Conservation (phyloP, 2,888 invertebrate species). For the Priocnemis perturbator region DNA sequence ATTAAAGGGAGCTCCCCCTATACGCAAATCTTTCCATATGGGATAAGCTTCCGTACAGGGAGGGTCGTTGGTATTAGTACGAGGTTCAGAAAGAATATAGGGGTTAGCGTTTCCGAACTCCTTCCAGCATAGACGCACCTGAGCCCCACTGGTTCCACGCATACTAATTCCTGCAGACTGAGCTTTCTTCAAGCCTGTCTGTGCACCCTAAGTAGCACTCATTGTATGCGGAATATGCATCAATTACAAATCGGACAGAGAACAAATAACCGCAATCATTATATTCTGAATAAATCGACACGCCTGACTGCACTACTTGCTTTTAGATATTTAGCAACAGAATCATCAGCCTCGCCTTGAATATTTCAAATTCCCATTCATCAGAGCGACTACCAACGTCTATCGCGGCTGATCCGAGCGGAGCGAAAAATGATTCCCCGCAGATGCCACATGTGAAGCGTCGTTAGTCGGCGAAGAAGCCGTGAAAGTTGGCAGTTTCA, state of each 20-base stretch:
- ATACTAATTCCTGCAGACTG: constrained; percentile 65
- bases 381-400: too few species aligned
- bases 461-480: constrained; percentile 36
- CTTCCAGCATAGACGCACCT: constrained; percentile 61
- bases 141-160: constrained; percentile 58
- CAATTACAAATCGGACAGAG: background rate
- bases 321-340: too few species aligned
- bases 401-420: too few species aligned
- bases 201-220: constrained; percentile 34
- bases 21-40: constrained; percentile 30
- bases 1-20: constrained; percentile 39
- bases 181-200: constrained; percentile 59
- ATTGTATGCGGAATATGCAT: constrained; percentile 36
- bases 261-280: too few species aligned
- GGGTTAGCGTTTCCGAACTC: constrained; percentile 33
- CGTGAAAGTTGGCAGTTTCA: constrained; percentile 44
- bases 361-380: too few species aligned
- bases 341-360: too few species aligned
- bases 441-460: constrained; percentile 26
- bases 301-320: too few species aligned
- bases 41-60: constrained; percentile 23
- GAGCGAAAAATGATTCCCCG: too few species aligned
- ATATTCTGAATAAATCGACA: too few species aligned
- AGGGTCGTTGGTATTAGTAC: constrained; percentile 18
- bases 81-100: constrained; percentile 17